These are phyloP conservation scores for Epinephelus cyanopodus DNA, from an alignment of 2,113 vertebrate genomes.

Conservation along the genomic window DNA sequence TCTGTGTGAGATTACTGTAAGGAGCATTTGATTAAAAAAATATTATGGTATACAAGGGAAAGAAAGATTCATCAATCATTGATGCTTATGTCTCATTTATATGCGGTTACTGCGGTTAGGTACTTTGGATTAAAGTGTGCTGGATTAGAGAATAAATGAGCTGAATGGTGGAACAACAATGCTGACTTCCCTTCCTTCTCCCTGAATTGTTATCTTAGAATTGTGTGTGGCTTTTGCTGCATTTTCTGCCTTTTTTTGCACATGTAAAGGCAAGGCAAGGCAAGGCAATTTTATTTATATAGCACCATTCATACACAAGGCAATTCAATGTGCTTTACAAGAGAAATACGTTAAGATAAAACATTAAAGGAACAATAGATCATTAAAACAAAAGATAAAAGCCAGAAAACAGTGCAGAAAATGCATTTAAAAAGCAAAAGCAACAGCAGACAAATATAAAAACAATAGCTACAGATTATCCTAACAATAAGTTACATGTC, in stretches of 20 bases:
- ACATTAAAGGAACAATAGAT: too few species aligned
- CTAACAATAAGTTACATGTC: too few species aligned
- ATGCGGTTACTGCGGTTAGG: not conserved
- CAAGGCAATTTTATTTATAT: too few species aligned
- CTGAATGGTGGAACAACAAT: constrained; percentile 21
- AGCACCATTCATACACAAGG: too few species aligned
- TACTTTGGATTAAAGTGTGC: constrained; percentile 37
- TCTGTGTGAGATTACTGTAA: constrained; percentile 57
- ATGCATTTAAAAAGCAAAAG: too few species aligned
- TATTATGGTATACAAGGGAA: not conserved
- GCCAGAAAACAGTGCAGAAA: too few species aligned
- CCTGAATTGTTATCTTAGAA: constrained; percentile 5
- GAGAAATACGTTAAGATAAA: too few species aligned
- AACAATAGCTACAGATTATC: too few species aligned
- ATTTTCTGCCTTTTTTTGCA: not conserved
- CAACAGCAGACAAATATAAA: too few species aligned
- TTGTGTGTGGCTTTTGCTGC: not conserved
- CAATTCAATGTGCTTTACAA: too few species aligned
- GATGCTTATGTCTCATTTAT: constrained; percentile 34
- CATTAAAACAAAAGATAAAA: too few species aligned
- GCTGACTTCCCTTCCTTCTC: not conserved
- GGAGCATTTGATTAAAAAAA: constrained; percentile 57
- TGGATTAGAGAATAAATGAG: constrained; percentile 20
- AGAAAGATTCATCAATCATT: constrained; percentile 27
- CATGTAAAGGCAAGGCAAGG: too few species aligned